Conservation (phyloP, 2,888 invertebrate species). For the Aphelenchoides bicaudatus region DNA sequence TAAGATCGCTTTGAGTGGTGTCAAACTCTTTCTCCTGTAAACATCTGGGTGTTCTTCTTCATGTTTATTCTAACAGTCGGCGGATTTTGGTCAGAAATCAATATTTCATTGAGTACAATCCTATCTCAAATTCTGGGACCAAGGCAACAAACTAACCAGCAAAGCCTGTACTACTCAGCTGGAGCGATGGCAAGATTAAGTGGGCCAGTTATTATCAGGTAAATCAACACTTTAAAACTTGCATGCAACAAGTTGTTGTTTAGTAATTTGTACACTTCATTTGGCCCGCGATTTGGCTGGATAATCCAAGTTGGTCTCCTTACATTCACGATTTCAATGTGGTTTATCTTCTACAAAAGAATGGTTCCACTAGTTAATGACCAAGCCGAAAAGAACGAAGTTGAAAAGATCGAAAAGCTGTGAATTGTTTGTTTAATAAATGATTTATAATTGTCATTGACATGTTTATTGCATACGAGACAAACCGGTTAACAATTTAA, state of each 20-base stretch:
- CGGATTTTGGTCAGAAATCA: slow-evolving; percentile 60
- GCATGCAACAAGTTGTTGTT: too few species aligned
- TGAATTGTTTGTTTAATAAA: too few species aligned
- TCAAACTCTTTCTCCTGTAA: slow-evolving; percentile 23
- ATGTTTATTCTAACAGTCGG: slow-evolving; percentile 49
- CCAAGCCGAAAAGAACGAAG: too few species aligned
- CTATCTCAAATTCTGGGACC: slow-evolving; percentile 58
- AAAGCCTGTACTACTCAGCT: slow-evolving; percentile 36
- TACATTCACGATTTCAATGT: slow-evolving; percentile 17
- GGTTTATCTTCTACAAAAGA: slow-evolving; percentile 9
- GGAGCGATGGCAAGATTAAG: slow-evolving; percentile 36
- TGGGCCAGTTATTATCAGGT: slow-evolving; percentile 38
- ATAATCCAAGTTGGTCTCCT: not conserved
- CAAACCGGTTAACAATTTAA: too few species aligned
- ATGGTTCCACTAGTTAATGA: slow-evolving; percentile 13
- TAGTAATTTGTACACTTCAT: slow-evolving; percentile 10
- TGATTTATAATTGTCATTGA: too few species aligned
- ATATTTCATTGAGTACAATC: slow-evolving; percentile 57
- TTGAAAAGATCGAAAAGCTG: too few species aligned
- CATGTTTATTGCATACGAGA: too few species aligned
- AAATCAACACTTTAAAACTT: too few species aligned
- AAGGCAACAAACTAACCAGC: slow-evolving; percentile 55
- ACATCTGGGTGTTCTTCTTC: slow-evolving; percentile 28
- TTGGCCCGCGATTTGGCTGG: slow-evolving; percentile 16
- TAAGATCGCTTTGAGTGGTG: slow-evolving; percentile 29